Conservation (phyloP, 2,113 vertebrate genomes). For the Pachycephala philippinensis region DNA sequence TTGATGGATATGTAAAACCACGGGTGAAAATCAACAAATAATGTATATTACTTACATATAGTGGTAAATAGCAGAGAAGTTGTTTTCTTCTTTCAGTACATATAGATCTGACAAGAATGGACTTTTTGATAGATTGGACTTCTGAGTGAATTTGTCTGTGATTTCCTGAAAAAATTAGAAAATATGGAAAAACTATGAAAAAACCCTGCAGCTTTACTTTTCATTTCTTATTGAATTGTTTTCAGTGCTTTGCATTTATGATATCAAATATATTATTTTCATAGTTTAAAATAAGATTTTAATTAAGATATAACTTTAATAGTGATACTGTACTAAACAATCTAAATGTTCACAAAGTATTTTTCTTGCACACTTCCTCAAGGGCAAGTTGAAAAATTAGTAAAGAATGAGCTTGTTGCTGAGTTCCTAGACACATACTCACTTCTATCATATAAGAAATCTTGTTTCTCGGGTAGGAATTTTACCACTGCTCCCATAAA, state of each 20-base stretch:
- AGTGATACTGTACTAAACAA: not conserved
- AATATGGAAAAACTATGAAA: not conserved
- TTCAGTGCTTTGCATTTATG: not conserved
- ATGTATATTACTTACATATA: not conserved
- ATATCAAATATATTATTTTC: not conserved
- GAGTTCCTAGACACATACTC: not conserved
- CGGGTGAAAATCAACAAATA: not conserved
- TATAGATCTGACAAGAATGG: constrained; percentile 40
- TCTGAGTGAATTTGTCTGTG: constrained; percentile 56
- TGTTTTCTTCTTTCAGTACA: not conserved
- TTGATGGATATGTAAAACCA: not conserved
- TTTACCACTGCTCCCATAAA: not conserved
- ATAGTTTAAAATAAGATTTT: not conserved
- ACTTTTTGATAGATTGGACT: constrained; percentile 29
- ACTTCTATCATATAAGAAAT: not conserved
- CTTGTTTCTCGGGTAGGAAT: not conserved
- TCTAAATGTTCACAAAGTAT: not conserved
- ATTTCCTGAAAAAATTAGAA: constrained; percentile 10
- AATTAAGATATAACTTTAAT: not conserved
- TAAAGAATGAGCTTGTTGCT: not conserved
- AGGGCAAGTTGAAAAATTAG: not conserved
- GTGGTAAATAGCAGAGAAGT: not conserved
- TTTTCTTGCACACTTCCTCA: not conserved
- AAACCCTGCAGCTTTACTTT: not conserved
- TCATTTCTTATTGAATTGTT: not conserved